Evolutionary conservation across 1,140 invertebrate species (phyloP).

Genomic region (Heliconius congener): DNA sequence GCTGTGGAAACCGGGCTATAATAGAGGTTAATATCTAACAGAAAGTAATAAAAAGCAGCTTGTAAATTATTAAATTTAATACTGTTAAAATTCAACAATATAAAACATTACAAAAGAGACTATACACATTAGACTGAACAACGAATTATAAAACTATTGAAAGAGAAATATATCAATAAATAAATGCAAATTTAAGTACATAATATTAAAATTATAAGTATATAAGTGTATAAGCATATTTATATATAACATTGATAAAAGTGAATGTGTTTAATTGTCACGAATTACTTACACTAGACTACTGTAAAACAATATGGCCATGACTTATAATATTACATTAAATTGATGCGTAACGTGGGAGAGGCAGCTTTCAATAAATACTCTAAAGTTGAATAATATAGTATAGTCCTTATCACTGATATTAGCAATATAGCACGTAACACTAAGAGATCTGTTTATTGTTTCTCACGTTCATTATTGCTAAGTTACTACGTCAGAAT

Average conservation of each 20-base stretch:
- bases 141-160: constrained; percentile 54
- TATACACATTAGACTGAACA: constrained; percentile 63
- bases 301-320: constrained; percentile 42
- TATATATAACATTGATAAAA: constrained; percentile 26
- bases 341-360: constrained; percentile 32
- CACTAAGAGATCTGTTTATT: constrained; percentile 39
- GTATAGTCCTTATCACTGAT: constrained; percentile 29
- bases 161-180: constrained; percentile 38
- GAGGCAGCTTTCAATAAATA: constrained; percentile 34
- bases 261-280: constrained; percentile 34
- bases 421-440: constrained; percentile 23
- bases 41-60: constrained; percentile 19
- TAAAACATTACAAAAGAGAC: constrained; percentile 65
- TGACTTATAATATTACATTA: constrained; percentile 21
- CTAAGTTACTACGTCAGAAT: constrained; percentile 15
- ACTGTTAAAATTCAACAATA: constrained; percentile 79
- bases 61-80: constrained; percentile 64
- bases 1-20: no score
- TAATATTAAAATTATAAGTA: constrained; percentile 35
- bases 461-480: constrained; percentile 26
- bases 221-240: neutral
- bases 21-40: neutral
- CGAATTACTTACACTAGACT: constrained; percentile 33
- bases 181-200: constrained; percentile 51
- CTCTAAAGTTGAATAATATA: constrained; percentile 20